A percentile compares a stretch with the other conserved stretches of the same genome.
These are phyloP conservation scores for Periophthalmus modestus DNA, from an alignment of 2,113 vertebrate genomes.

Conservation along the genomic window DNA sequence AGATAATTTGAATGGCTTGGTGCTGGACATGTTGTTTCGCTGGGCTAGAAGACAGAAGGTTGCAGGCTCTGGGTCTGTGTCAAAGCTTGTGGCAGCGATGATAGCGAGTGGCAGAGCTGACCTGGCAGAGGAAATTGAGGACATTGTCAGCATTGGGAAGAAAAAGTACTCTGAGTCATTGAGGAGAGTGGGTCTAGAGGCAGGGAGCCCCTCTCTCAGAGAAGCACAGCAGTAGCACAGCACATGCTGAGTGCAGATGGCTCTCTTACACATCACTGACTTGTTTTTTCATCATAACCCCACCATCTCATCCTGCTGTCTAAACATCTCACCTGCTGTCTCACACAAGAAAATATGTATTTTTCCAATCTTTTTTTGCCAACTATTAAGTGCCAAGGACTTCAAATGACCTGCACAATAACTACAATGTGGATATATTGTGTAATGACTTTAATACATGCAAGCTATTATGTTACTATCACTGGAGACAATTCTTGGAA, in stretches of 20 bases:
- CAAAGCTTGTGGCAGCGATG: slow-evolving; percentile 81
- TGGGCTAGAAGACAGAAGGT: slow-evolving; percentile 85
- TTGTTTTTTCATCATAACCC: slow-evolving; percentile 34
- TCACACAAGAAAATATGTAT: slow-evolving; percentile 8
- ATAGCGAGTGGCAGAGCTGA: slow-evolving; percentile 84
- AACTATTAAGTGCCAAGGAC: not conserved
- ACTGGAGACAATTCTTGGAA: not conserved
- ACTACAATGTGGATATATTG: not conserved
- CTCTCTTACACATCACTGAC: slow-evolving; percentile 49
- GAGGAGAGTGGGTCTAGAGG: slow-evolving; percentile 83
- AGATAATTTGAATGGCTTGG: slow-evolving; percentile 84
- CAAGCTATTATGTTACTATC: not conserved
- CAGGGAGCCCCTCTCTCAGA: slow-evolving; percentile 31
- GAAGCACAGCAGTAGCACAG: slow-evolving; percentile 50
- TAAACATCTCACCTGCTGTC: slow-evolving; percentile 33
- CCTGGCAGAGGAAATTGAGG: slow-evolving; percentile 86
- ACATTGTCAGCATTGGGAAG: slow-evolving; percentile 84
- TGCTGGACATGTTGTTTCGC: slow-evolving; percentile 89
- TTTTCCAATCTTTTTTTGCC: slow-evolving; percentile 4
- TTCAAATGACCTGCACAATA: slow-evolving; percentile 8
- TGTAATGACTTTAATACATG: not conserved
- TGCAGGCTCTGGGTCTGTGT: slow-evolving; percentile 77
- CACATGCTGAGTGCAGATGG: slow-evolving; percentile 53
- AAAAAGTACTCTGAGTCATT: slow-evolving; percentile 87
- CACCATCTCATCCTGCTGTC: slow-evolving; percentile 36